Conservation (phyloP, 1,140 invertebrate genomes). For the Lutraria rhynchaena region DNA sequence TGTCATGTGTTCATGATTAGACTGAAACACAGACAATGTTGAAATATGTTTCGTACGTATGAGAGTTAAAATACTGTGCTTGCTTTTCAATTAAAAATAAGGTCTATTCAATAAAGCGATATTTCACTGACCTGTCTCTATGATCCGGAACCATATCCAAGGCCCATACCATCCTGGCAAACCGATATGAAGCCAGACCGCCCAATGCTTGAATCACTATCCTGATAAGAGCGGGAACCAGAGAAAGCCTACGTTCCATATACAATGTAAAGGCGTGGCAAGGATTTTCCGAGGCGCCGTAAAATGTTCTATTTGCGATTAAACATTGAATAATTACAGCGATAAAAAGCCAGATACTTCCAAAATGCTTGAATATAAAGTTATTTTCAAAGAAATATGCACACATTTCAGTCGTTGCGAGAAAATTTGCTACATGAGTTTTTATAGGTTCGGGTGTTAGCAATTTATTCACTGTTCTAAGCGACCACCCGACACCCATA, state of each 20-base stretch:
- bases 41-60: not conserved
- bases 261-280: constrained; percentile 70
- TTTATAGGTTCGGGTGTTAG: constrained; percentile 62
- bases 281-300: constrained; percentile 74
- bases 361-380: constrained; percentile 77
- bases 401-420: constrained; percentile 76
- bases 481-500: constrained; percentile 65
- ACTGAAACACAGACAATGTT: no score
- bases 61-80: not conserved
- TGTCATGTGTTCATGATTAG: no score
- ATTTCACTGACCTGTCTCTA: constrained; percentile 63
- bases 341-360: constrained; percentile 71
- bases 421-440: constrained; percentile 69
- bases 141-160: constrained; percentile 77
- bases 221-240: constrained; percentile 61
- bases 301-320: constrained; percentile 74
- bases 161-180: constrained; percentile 75
- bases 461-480: constrained; percentile 65
- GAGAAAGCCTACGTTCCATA: constrained; percentile 58
- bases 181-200: constrained; percentile 75
- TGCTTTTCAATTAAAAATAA: not conserved
- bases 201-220: constrained; percentile 71
- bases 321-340: constrained; percentile 73
- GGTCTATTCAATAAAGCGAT: not conserved
- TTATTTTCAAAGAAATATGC: constrained; percentile 80